Base-by-base conservation (phyloP, 1,140 invertebrate genomes). In the Brachionus plicatilis region DNA sequence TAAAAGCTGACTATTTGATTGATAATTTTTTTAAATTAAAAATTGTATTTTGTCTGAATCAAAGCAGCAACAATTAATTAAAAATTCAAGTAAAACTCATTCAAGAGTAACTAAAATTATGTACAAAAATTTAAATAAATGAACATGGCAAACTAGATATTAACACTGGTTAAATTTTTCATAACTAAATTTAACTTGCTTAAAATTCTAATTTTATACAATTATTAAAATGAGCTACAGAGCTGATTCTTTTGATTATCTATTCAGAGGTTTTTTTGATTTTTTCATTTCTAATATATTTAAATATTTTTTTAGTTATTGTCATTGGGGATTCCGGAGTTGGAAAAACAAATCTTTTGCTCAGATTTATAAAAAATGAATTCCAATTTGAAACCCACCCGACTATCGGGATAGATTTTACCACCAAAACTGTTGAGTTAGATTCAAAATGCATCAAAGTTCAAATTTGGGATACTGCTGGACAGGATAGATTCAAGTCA, bases 371-470 rank as follows among this genome's bases (percentile, higher is more conserved):
- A 90, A 94, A 97, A 90, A 99, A 99, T 93, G 97, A 99, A 93
- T 99, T 99, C 91, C 99, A 99, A 91, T 92, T 99, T 91, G 98
- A 99, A 92, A 98, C 96, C 87, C 99, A 99, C 92, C 99, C 96
- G 85, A 99, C 98, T 85, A 99, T 99, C 92, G 98, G 98, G 85
- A 98, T 99, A 85, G 98, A 99, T 91, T 99, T 99, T 92, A 97
- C 98, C 82, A 99, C 91, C 97, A 85, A 88, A 87, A 90, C 88
- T 86, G 89, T 90, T 86, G 87, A 89, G 85, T 87, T 90, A 12
- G 88, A 90, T 85, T 87, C 87, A 29, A 89, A 89, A 85, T 88
- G 87, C 27, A 88, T 90, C 89, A 99, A 99, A 91, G 97, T 97
- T 87, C 89, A 91, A 84, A 91, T 91, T 29, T 91, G 95, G 95